Evolutionary conservation across 2,797 vertebrate species (phyloP), one percentile per base, ranked within the genome.

Genomic region (Tangara arthus): DNA sequence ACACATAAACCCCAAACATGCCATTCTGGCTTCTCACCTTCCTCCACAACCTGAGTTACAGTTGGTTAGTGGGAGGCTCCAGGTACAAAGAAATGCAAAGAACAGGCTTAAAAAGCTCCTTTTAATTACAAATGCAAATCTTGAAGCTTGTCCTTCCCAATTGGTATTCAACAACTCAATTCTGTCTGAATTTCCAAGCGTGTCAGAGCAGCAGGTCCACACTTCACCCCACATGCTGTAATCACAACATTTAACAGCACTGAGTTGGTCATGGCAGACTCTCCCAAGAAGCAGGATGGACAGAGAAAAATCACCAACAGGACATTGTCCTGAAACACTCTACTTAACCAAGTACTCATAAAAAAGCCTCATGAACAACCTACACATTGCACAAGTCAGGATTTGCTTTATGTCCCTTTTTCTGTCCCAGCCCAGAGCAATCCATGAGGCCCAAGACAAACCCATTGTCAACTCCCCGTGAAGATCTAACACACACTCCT

Each of bases 31-130:
- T 94, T 92, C 94, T 73, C 78, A 87, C 75, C 78, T 94, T 92
- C 68, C 71, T 75, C 70, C n/a, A 19, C 77, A 90, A 27, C 27
- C 70, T 0, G 3, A 71, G 82, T 65, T 75, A 90, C 0, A 0
- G 77, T 68, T 86, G 69, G 55, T 78, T 90, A 76, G 63, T 77
- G 78, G 56, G 70, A 93, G 59, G 78, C 70, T 84, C 60, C 63
- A 76, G 70, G 82, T 95, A 94, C 64, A 92, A 95, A 93, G 81
- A 82, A 80, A 96, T 85, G 89, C 82, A 93, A 92, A 94, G 81
- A 91, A 73, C 3, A 56, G 64, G 32, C 44, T 80, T 85, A 71
- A 77, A 82, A 89, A 64, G 35, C 46, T 73, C 28, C 42, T 35
- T 66, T 37, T 71, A 75, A 93, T 90, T 90, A 86, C 20, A 80